phyloP scores from a whole-genome alignment of 2,113 vertebrate genomes.

The Macquaria australasica region DNA sequence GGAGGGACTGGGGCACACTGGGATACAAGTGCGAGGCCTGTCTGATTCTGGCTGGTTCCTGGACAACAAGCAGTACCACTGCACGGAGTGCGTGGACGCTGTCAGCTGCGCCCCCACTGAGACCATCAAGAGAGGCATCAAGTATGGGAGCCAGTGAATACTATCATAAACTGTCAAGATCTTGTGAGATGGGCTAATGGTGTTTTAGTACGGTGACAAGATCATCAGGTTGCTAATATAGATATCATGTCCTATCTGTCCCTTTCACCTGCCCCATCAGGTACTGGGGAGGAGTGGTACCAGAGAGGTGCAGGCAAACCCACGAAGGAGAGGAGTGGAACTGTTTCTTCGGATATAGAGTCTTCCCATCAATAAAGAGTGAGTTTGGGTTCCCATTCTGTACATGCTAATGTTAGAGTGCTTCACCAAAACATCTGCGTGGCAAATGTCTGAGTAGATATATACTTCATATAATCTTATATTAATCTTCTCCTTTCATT shows the following conservation, averaged over 20 bases:
- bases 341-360: constrained; percentile 98
- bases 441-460: neutral
- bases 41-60: constrained; percentile 98
- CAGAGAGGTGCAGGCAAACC: constrained; percentile 91
- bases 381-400: constrained; percentile 65
- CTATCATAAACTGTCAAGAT: neutral
- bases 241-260: constrained; percentile 12
- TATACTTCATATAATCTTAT: neutral
- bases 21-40: constrained; percentile 94
- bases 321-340: constrained; percentile 98
- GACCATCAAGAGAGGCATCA: constrained; percentile 96
- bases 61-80: constrained; percentile 96
- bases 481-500: neutral
- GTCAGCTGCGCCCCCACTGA: constrained; percentile 93
- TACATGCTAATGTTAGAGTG: neutral
- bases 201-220: neutral
- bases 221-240: neutral
- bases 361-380: constrained; percentile 97
- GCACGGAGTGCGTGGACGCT: constrained; percentile 92
- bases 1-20: constrained; percentile 89
- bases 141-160: constrained; percentile 81
- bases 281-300: constrained; percentile 95
- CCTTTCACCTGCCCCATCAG: constrained; percentile 74
- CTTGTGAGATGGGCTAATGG: neutral
- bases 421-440: neutral